phyloP scores from a whole-genome alignment of 2,797 vertebrate genomes.

The Darevskia nairensis region DNA sequence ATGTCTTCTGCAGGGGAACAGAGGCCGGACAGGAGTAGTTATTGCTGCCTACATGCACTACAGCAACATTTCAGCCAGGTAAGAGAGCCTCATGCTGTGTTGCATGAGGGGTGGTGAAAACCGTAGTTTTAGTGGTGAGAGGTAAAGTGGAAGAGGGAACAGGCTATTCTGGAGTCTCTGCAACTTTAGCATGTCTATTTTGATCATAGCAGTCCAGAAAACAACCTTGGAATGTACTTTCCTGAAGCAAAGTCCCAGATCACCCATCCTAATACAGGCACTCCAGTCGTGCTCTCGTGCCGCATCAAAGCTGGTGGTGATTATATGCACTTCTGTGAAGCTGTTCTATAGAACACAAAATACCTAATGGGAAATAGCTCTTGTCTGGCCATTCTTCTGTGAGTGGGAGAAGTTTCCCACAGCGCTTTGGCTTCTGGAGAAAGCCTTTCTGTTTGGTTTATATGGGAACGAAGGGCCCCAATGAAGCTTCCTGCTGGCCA shows the following conservation, averaged over 20 bases:
- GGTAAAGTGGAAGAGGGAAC: neutral
- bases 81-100: conserved; percentile 44
- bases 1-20: conserved; percentile 86
- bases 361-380: neutral
- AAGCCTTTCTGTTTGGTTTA: neutral
- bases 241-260: neutral
- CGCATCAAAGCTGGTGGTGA: neutral
- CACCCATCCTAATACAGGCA: neutral
- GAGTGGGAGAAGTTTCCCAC: neutral
- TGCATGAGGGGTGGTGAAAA: neutral
- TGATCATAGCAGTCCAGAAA: neutral
- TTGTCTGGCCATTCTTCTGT: neutral
- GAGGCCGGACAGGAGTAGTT: conserved; percentile 94
- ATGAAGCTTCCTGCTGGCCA: neutral
- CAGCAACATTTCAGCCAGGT: conserved; percentile 99
- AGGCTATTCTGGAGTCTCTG: neutral
- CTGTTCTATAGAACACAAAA: neutral
- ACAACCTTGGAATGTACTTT: no score
- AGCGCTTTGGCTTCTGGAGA: neutral
- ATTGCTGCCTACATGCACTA: conserved; percentile 99
- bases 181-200: neutral
- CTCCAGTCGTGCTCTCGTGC: no score
- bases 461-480: neutral
- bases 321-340: neutral
- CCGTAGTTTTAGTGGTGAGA: neutral